phyloP scores from a whole-genome alignment of 2,113 vertebrate genomes.

The Sprattus sprattus region DNA sequence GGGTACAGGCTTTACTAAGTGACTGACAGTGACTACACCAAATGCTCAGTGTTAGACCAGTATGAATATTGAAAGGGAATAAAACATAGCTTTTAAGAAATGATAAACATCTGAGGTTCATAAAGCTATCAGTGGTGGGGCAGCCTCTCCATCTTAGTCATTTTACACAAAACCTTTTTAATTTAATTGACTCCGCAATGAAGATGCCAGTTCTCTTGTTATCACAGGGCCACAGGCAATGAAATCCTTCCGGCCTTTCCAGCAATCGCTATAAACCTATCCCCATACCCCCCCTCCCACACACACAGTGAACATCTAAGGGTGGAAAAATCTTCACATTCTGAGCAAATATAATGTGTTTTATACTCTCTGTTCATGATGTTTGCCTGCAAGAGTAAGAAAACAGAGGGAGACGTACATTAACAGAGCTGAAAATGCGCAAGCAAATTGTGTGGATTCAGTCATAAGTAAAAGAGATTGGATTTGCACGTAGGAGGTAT shows the following conservation, averaged over 20 bases:
- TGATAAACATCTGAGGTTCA: constrained; percentile 37
- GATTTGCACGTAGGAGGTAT: background rate
- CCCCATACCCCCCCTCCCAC: background rate
- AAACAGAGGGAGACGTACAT: background rate
- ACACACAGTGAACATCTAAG: background rate
- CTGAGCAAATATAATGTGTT: background rate
- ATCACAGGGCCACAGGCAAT: constrained; percentile 44
- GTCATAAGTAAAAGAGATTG: background rate
- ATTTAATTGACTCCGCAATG: constrained; percentile 53
- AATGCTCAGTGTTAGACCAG: background rate
- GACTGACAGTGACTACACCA: background rate
- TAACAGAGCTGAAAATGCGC: background rate
- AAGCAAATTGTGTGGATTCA: background rate
- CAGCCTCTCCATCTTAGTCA: constrained; percentile 30
- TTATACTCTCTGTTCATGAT: background rate
- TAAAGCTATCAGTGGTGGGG: constrained; percentile 48
- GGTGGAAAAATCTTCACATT: background rate
- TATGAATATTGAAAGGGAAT: background rate
- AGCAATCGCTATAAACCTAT: constrained; percentile 21
- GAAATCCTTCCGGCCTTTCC: constrained; percentile 26
- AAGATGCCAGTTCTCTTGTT: constrained; percentile 53
- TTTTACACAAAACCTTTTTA: constrained; percentile 46
- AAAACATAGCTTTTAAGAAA: constrained; percentile 5
- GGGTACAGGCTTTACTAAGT: background rate
- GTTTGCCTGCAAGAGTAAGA: background rate